Conservation (phyloP, 1,140 invertebrate species). For the Drosophila ambigua region DNA sequence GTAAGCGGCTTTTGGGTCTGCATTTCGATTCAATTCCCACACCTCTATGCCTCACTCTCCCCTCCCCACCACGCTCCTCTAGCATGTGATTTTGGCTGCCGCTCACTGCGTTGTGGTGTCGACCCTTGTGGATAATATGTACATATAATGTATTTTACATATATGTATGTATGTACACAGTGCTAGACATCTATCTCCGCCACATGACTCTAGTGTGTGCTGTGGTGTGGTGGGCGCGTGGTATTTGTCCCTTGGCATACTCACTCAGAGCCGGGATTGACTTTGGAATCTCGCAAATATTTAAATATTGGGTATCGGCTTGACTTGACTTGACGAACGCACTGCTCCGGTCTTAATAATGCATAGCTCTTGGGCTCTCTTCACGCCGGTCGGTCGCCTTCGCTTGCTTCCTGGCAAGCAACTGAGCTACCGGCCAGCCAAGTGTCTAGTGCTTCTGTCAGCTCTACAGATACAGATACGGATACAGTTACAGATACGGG, state of each 20-base stretch:
- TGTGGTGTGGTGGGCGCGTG: not conserved
- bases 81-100: no score
- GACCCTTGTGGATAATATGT: not conserved
- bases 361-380: conserved; percentile 21
- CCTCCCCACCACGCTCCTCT: conserved; percentile 1
- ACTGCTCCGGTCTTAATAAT: conserved; percentile 28
- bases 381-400: conserved; percentile 12
- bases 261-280: conserved; percentile 22
- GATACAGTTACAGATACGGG: not conserved
- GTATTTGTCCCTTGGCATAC: conserved; percentile 23
- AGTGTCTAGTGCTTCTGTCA: conserved; percentile 22
- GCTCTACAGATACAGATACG: conserved; percentile 4
- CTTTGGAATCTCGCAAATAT: conserved; percentile 4
- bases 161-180: conserved; percentile 1
- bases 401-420: conserved; percentile 42
- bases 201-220: not conserved
- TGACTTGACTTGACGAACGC: conserved; percentile 7
- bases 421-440: conserved; percentile 26
- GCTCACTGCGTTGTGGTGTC: no score
- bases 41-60: not conserved
- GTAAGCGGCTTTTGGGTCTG: conserved; percentile 44
- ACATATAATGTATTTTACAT: not conserved
- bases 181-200: not conserved
- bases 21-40: conserved; percentile 43
- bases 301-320: not conserved